These are phyloP conservation scores for Lophotis ruficrista DNA, from an alignment of 2,113 vertebrate genomes.

Conservation along the genomic window DNA sequence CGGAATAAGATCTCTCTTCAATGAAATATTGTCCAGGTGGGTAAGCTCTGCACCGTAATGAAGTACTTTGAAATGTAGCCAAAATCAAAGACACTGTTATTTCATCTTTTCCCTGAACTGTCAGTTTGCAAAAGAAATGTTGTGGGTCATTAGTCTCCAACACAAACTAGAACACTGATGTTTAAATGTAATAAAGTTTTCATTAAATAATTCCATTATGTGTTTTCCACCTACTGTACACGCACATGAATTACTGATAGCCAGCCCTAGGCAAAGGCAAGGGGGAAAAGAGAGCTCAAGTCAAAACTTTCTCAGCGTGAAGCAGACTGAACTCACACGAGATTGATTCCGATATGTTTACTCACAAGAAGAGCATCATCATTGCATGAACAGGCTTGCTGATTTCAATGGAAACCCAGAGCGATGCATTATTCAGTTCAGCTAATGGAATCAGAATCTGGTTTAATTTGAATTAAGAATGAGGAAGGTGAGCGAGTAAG, in stretches of 20 bases:
- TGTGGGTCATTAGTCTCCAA: not conserved
- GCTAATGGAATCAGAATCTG: not conserved
- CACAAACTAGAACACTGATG: not conserved
- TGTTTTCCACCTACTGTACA: not conserved
- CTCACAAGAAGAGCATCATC: slow-evolving; percentile 13
- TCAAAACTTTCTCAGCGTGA: not conserved
- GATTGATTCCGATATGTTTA: slow-evolving; percentile 30
- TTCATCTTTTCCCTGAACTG: not conserved
- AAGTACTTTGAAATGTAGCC: not conserved
- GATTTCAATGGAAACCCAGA: not conserved
- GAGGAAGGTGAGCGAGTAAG: not conserved
- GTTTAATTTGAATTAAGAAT: slow-evolving; percentile 45
- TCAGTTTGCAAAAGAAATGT: not conserved
- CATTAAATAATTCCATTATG: slow-evolving; percentile 31
- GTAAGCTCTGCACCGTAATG: not conserved
- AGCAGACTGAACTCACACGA: not conserved
- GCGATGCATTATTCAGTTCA: slow-evolving; percentile 42
- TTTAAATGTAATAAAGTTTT: slow-evolving; percentile 4
- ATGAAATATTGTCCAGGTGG: not conserved
- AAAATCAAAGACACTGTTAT: not conserved
- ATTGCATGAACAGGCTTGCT: not conserved
- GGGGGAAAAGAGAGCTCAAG: not conserved
- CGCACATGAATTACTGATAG: not conserved
- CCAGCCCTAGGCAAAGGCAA: slow-evolving; percentile 5
- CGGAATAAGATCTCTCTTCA: not conserved